A percentile compares a stretch with the other conserved stretches of the same genome.
phyloP scores from a whole-genome alignment of 2,797 vertebrate genomes.

The Percopsis omiscomaycus region DNA sequence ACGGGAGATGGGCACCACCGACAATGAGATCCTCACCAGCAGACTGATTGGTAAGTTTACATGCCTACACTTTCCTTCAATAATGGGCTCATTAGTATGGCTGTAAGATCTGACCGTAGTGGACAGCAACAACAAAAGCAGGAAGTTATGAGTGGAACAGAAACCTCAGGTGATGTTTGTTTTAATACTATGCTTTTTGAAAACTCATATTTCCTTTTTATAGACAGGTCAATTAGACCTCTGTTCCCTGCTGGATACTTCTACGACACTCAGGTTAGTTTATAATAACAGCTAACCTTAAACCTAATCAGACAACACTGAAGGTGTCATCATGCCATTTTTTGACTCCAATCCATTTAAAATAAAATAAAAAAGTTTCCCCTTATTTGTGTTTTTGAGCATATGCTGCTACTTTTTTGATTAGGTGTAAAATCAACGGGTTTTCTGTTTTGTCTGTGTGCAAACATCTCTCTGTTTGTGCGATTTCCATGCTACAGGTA shows the following conservation, averaged over 20 bases:
- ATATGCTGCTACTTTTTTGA: not conserved
- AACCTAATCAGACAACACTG: not conserved
- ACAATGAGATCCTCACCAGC: constrained; percentile 95
- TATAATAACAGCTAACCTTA: not conserved
- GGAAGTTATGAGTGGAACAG: not conserved
- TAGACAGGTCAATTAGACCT: constrained; percentile 93
- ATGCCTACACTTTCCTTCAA: not conserved
- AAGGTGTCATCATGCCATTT: not conserved
- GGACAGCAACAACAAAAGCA: not conserved
- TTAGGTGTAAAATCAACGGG: no score
- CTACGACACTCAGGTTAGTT: constrained; percentile 94
- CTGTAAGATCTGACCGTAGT: not conserved
- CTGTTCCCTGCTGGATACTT: constrained; percentile 95
- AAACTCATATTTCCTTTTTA: constrained; percentile 21
- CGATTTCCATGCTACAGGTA: constrained; percentile 39
- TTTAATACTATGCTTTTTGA: not conserved
- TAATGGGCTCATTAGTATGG: not conserved
- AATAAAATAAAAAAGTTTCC: no score
- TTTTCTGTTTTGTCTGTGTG: not conserved
- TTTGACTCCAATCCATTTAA: no score
- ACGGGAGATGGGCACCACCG: constrained; percentile 89
- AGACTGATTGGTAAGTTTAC: constrained; percentile 87
- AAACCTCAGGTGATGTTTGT: no score
- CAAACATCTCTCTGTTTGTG: not conserved
- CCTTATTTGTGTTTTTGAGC: not conserved